Evolutionary conservation across 2,113 vertebrate genomes (phyloP).

Genomic region (Petromus typicus): DNA sequence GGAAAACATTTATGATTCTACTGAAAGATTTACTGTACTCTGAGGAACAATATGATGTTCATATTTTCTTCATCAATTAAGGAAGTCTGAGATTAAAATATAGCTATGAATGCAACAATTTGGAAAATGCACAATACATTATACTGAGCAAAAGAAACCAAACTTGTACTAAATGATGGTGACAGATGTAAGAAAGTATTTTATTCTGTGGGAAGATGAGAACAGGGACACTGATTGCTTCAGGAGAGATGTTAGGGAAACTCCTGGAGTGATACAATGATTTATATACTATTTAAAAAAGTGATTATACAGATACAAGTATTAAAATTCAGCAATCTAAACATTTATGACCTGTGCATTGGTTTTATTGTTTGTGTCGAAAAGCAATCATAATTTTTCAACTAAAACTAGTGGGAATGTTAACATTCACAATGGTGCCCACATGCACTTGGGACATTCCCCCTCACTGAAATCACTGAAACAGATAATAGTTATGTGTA

Average conservation of each 20-base stretch:
- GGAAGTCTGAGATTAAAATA: slow-evolving; percentile 22
- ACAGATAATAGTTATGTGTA: not conserved
- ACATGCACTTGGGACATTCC: not conserved
- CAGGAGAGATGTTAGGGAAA: not conserved
- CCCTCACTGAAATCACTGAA: not conserved
- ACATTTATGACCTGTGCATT: not conserved
- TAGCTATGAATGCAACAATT: not conserved
- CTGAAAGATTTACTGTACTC: slow-evolving; percentile 43
- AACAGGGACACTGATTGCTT: not conserved
- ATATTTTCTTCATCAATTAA: not conserved
- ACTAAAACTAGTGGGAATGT: not conserved
- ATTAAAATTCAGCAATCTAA: not conserved
- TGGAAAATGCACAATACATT: not conserved
- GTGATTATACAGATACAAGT: not conserved
- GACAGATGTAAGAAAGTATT: not conserved
- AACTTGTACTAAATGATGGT: not conserved
- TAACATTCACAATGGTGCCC: not conserved
- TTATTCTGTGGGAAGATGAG: not conserved
- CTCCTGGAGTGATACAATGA: not conserved
- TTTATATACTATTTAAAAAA: not conserved
- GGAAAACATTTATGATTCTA: slow-evolving; percentile 39
- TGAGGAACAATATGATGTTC: not conserved
- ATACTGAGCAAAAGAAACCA: not conserved
- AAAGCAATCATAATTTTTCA: not conserved
- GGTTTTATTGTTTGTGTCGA: not conserved